phyloP scores from a whole-genome alignment of 2,113 vertebrate genomes.

The Larimichthys crocea region DNA sequence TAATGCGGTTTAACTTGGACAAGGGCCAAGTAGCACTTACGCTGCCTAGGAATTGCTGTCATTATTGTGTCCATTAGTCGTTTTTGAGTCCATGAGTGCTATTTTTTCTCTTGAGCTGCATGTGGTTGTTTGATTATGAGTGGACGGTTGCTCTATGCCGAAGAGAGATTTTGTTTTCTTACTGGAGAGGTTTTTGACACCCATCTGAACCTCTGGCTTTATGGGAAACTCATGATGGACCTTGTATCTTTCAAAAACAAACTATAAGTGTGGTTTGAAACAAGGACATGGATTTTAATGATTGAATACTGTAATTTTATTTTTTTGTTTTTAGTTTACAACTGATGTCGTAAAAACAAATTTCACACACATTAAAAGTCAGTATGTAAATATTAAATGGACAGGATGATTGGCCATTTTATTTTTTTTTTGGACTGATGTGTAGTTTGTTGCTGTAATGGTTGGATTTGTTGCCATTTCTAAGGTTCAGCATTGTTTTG shows the following conservation, averaged over 20 bases:
- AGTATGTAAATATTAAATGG: background rate
- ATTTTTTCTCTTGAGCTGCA: constrained; percentile 12
- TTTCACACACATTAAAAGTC: background rate
- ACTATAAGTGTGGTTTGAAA: background rate
- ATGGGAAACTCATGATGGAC: constrained; percentile 2
- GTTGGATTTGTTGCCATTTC: background rate
- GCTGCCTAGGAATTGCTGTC: constrained; percentile 16
- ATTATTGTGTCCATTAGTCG: constrained; percentile 32
- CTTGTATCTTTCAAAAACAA: background rate
- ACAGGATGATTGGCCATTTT: background rate
- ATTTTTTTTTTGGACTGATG: background rate
- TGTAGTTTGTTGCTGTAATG: background rate
- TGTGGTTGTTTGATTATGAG: constrained; percentile 14
- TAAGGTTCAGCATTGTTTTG: background rate
- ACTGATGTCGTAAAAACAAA: background rate
- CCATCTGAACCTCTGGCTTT: constrained; percentile 19
- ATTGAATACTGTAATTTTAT: no score
- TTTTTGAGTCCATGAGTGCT: constrained; percentile 9
- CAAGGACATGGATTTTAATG: background rate
- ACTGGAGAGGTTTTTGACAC: background rate
- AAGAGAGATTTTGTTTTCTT: constrained; percentile 11
- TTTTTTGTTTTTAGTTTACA: no score
- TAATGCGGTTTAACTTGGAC: constrained; percentile 40
- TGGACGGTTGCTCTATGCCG: background rate
- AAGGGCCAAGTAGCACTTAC: constrained; percentile 22